Percentiles rank a stretch among this genome's conserved stretches.
These are phyloP conservation scores for Grammomys dolichurus DNA, from an alignment of 2,113 vertebrate genomes.

Conservation along the genomic window DNA sequence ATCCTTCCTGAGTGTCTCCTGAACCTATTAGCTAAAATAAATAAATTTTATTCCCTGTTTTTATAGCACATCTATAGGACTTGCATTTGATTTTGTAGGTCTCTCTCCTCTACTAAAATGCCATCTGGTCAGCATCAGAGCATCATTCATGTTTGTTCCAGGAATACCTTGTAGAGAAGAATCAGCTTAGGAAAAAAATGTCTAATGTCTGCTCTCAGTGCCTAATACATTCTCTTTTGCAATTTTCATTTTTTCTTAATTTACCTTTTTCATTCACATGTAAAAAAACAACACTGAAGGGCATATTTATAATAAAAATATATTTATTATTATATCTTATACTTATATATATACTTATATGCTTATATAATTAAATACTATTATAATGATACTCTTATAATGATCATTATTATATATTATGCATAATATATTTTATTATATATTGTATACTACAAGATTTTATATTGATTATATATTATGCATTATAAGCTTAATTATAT, in stretches of 20 bases:
- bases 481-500: neutral
- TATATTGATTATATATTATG: no score
- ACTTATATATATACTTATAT: no score
- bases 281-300: constrained; percentile 47
- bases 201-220: neutral
- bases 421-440: neutral
- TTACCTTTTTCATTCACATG: constrained; percentile 8
- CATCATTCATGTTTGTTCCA: neutral
- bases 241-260: constrained; percentile 23
- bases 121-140: neutral
- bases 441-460: no score
- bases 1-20: neutral
- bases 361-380: neutral
- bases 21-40: neutral
- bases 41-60: neutral
- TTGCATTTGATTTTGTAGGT: neutral
- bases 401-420: neutral
- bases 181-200: neutral
- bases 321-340: neutral
- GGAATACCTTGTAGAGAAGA: neutral
- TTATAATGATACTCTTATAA: neutral
- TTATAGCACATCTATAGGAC: neutral
- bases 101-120: neutral
- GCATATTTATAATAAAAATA: neutral
- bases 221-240: neutral